Conservation (phyloP, 2,797 vertebrate genomes). For the Pampus argenteus region DNA sequence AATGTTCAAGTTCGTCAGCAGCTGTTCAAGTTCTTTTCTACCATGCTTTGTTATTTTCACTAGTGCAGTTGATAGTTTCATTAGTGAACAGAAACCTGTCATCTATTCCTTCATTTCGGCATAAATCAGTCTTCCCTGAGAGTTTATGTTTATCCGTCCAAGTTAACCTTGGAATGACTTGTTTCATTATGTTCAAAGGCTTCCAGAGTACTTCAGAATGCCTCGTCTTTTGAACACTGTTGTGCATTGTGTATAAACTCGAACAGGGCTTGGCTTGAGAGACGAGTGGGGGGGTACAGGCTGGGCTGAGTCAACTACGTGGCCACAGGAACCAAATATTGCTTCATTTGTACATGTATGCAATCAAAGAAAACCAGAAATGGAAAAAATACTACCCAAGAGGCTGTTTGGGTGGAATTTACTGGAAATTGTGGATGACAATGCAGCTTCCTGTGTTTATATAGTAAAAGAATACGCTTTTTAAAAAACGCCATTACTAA, state of each 20-base stretch:
- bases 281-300: slow-evolving; percentile 27
- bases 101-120: slow-evolving; percentile 29
- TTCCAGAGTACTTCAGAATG: slow-evolving; percentile 57
- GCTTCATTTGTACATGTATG: slow-evolving; percentile 81
- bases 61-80: slow-evolving; percentile 55
- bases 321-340: slow-evolving; percentile 85
- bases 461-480: slow-evolving; percentile 70
- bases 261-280: slow-evolving; percentile 53
- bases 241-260: slow-evolving; percentile 77
- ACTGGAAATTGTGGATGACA: slow-evolving; percentile 84
- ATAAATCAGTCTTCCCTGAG: slow-evolving; percentile 47
- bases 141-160: slow-evolving; percentile 55
- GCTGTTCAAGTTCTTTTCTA: slow-evolving; percentile 74
- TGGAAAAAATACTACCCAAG: slow-evolving; percentile 69
- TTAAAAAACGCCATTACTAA: slow-evolving; percentile 69
- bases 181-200: slow-evolving; percentile 65
- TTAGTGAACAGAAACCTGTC: slow-evolving; percentile 62
- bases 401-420: slow-evolving; percentile 72
- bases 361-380: slow-evolving; percentile 83
- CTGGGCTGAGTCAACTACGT: slow-evolving; percentile 60
- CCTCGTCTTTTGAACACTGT: slow-evolving; percentile 76
- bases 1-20: no score
- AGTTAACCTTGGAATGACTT: slow-evolving; percentile 58
- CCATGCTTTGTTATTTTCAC: slow-evolving; percentile 65
- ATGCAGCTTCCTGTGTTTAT: slow-evolving; percentile 80